phyloP scores from a whole-genome alignment of 2,113 vertebrate species.

The Engystomops pustulosus region DNA sequence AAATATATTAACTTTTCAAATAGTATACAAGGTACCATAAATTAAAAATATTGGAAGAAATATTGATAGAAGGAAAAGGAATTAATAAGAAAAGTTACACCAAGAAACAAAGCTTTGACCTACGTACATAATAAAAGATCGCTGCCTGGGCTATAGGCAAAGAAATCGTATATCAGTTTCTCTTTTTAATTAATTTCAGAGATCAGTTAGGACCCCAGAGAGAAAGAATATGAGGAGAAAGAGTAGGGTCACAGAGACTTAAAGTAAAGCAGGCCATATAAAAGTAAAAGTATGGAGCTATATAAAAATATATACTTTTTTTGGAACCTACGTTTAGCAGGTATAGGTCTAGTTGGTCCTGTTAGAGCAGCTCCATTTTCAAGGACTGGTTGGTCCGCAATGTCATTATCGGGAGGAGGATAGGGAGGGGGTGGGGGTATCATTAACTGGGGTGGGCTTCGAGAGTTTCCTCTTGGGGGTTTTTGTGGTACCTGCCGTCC shows the following conservation, averaged over 20 bases:
- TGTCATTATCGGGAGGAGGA: conserved; percentile 74
- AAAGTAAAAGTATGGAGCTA: conserved; percentile 34
- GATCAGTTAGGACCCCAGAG: conserved; percentile 10
- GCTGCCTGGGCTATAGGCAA: neutral
- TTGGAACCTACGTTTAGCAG: conserved; percentile 76
- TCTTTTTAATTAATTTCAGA: conserved; percentile 1
- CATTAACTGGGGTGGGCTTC: conserved; percentile 75
- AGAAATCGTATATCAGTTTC: neutral
- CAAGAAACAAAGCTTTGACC: neutral
- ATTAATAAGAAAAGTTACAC: neutral
- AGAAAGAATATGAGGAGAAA: neutral
- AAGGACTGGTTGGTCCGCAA: conserved; percentile 66
- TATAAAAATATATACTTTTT: conserved; percentile 54
- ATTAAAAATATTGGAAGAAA: neutral
- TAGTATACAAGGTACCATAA: neutral
- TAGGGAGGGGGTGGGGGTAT: conserved; percentile 80
- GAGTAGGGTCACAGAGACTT: neutral
- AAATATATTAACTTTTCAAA: neutral
- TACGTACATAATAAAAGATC: neutral
- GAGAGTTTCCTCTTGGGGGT: conserved; percentile 74
- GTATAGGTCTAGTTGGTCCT: conserved; percentile 67
- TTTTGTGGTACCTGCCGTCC: conserved; percentile 79
- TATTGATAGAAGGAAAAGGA: neutral
- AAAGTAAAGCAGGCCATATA: neutral
- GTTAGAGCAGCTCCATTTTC: conserved; percentile 71